A percentile compares a stretch with the other conserved stretches of the same genome.
These are phyloP conservation scores for Orthosia gothica DNA, from an alignment of 2,888 invertebrate species.

Conservation along the genomic window DNA sequence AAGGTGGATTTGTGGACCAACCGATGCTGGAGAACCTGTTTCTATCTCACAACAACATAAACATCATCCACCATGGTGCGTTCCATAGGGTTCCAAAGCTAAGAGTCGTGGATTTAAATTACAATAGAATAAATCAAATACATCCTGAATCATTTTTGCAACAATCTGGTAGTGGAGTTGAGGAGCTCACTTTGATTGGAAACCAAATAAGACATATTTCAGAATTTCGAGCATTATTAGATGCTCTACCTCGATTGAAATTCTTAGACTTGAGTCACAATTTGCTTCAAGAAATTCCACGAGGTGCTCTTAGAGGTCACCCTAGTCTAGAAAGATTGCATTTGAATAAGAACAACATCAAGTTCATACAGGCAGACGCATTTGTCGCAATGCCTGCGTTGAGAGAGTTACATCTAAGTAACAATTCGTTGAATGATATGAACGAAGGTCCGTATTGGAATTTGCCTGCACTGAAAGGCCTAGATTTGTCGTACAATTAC, in stretches of 20 bases:
- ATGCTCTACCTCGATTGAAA: conserved; percentile 94
- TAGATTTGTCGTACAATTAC: conserved; percentile 95
- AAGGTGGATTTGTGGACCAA: conserved; percentile 95
- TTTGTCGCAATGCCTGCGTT: conserved; percentile 96
- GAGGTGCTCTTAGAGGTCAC: conserved; percentile 95
- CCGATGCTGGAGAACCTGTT: conserved; percentile 93
- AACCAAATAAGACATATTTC: conserved; percentile 95
- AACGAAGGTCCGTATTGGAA: conserved; percentile 96
- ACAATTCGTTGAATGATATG: conserved; percentile 95
- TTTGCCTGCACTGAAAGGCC: conserved; percentile 95
- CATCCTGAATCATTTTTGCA: conserved; percentile 96
- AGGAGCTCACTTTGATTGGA: conserved; percentile 94
- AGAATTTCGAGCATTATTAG: conserved; percentile 94
- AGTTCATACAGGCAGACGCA: conserved; percentile 94
- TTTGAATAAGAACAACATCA: conserved; percentile 95
- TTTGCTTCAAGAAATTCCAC: conserved; percentile 94
- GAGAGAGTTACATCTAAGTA: conserved; percentile 95
- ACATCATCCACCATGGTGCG: conserved; percentile 95
- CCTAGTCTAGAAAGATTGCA: conserved; percentile 95
- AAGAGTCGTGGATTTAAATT: conserved; percentile 94
- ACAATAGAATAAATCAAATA: conserved; percentile 94
- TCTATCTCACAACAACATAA: conserved; percentile 94
- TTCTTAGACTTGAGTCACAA: conserved; percentile 96
- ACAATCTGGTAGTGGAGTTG: conserved; percentile 94
- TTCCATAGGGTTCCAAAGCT: conserved; percentile 95